Base-by-base conservation (phyloP, 2,113 vertebrate genomes). In the Thamnaconus septentrionalis region DNA sequence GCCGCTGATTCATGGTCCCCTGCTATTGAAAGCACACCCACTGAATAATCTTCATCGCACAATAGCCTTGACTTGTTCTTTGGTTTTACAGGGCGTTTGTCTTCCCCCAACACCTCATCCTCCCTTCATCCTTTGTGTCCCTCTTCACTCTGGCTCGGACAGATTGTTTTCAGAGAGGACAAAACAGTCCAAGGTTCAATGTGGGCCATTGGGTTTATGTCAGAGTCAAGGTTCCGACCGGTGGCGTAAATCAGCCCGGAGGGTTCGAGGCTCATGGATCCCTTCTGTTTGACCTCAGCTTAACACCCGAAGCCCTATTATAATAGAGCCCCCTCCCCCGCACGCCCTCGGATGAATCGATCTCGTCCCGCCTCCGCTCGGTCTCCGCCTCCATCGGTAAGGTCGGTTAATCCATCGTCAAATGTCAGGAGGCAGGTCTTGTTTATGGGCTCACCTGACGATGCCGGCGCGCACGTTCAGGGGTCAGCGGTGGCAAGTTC, bases 271-370 rank as follows among this genome's bases (percentile, higher is more conserved):
- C 59, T 68, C 59, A 56, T 55, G 40, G 64, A 80, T 83, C 61
- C 18, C 41, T 55, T 66, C 57, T 58, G 69, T 87, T 85, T 88
- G 85, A 85, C 82, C 85, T 84, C 78, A 59, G 49, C 62, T 81
- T 77, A 78, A 77, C 67, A 84, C 70, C 57, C 60, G 59, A 47
- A 39, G 59, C 53, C 58, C 62, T 56, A 85, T 81, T 82, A 69
- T 60, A 80, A 69, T 59, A 79, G 73, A 49, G 18, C 18, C 18
- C 18, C 18, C 18, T 31, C 18, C 18, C 18, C 18, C 18, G 18
- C 18, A 31, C 9, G 46, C 44, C 39, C n/a, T 6, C 48, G 54
- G 64, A 82, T 80, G 12, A 10, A 79, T 84, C 56, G 60, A 77
- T 83, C 65, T 66, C 52, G 43, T 49, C 40, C 53, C 49, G 42